Conservation (phyloP, 2,113 vertebrate species). For the Amphilophus citrinellus region DNA sequence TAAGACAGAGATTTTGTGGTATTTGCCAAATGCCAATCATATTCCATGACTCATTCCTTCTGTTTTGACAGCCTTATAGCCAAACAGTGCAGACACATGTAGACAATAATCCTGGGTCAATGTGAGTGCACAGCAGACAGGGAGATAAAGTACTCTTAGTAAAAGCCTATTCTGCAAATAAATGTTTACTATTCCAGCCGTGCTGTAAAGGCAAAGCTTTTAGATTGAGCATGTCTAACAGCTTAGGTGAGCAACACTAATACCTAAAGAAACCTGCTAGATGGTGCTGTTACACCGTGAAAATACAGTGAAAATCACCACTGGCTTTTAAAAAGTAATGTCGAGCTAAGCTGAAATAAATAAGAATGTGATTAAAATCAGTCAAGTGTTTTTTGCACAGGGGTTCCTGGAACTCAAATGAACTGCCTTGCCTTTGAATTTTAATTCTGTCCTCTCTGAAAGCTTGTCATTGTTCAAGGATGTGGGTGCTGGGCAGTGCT, state of each 20-base stretch:
- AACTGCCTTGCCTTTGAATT: conserved; percentile 74
- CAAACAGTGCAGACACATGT: conserved; percentile 38
- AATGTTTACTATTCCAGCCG: conserved; percentile 47
- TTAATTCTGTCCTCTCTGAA: conserved; percentile 76
- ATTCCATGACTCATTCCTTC: conserved; percentile 32
- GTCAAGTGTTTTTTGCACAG: conserved; percentile 76
- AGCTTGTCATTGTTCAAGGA: conserved; percentile 76
- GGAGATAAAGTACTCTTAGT: conserved; percentile 44
- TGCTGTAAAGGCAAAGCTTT: conserved; percentile 30
- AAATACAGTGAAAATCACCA: conserved; percentile 15
- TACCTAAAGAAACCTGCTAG: conserved; percentile 51
- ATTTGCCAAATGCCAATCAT: conserved; percentile 51
- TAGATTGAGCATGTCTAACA: conserved; percentile 27
- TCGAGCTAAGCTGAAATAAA: conserved; percentile 73
- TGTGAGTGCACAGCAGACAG: conserved; percentile 36
- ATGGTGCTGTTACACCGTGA: conserved; percentile 68
- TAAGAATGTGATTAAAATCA: conserved; percentile 81
- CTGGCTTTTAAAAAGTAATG: conserved; percentile 51
- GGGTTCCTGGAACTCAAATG: conserved; percentile 72
- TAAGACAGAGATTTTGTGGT: conserved; percentile 22
- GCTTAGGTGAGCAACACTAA: not conserved
- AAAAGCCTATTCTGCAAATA: conserved; percentile 59
- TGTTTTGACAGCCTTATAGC: conserved; percentile 12
- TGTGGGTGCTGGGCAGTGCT: conserved; percentile 63
- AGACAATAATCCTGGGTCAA: conserved; percentile 44